Evolutionary conservation across 2,888 invertebrate species (phyloP).

Genomic region (Listrodromus nycthemerus): DNA sequence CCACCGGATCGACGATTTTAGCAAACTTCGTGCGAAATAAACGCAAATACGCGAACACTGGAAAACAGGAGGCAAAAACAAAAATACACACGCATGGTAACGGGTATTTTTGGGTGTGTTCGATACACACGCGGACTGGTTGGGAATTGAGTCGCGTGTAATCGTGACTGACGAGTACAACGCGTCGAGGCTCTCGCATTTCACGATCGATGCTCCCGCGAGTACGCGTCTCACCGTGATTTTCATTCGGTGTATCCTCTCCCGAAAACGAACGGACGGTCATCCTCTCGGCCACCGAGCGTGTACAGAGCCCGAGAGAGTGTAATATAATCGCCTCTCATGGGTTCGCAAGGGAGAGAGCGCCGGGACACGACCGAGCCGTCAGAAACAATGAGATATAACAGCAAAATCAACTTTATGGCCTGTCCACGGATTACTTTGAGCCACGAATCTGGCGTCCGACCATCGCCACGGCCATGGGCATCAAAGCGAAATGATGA

Average conservation of each 20-base stretch:
- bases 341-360: slow-evolving; percentile 67
- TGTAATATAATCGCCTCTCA: slow-evolving; percentile 47
- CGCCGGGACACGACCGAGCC: slow-evolving; percentile 47
- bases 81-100: no score
- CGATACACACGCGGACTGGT: slow-evolving; percentile 21
- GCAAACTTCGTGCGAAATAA: slow-evolving; percentile 4
- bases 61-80: not conserved
- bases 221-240: slow-evolving; percentile 59
- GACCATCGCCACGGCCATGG: not conserved
- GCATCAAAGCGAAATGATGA: slow-evolving; percentile 23
- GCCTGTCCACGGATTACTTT: slow-evolving; percentile 22
- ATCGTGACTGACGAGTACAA: slow-evolving; percentile 60
- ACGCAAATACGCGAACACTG: not conserved
- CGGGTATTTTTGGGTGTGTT: not conserved
- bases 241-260: slow-evolving; percentile 49
- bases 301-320: not conserved
- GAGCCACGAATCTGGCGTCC: not conserved
- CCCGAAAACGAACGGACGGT: slow-evolving; percentile 35
- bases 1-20: not conserved
- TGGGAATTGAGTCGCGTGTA: slow-evolving; percentile 59
- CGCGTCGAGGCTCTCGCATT: slow-evolving; percentile 50
- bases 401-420: slow-evolving; percentile 35
- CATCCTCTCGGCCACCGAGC: not conserved
- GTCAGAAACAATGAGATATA: slow-evolving; percentile 32
- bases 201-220: slow-evolving; percentile 52